These are phyloP conservation scores for Pseudococcus jackbeardsleyi DNA, from an alignment of 2,888 invertebrate species.

Conservation along the genomic window DNA sequence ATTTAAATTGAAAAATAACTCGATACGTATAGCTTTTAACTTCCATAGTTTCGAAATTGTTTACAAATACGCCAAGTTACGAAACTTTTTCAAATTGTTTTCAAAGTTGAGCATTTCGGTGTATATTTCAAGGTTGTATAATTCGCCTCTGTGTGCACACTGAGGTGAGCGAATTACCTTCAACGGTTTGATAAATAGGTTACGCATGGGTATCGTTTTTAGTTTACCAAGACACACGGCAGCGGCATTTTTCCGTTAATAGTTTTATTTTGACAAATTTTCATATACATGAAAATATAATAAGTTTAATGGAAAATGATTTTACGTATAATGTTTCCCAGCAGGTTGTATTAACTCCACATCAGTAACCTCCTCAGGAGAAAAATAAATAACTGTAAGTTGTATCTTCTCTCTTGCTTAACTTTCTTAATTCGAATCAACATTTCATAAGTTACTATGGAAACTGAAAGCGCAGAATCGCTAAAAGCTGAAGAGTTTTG, in stretches of 20 bases:
- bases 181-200: constrained; percentile 34
- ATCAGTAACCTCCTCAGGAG: constrained; percentile 58
- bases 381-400: constrained; percentile 59
- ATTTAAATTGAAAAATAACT: constrained; percentile 53
- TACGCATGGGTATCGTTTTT: constrained; percentile 54
- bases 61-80: constrained; percentile 25
- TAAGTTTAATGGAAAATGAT: constrained; percentile 56
- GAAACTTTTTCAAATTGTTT: constrained; percentile 56
- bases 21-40: constrained; percentile 2
- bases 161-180: constrained; percentile 44
- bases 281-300: constrained; percentile 56
- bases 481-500: constrained; percentile 59
- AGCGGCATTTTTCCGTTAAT: constrained; percentile 18
- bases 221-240: not conserved
- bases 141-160: not conserved
- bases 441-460: constrained; percentile 62
- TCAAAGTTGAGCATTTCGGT: constrained; percentile 35
- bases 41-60: constrained; percentile 48
- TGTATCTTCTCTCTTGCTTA: constrained; percentile 58
- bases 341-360: constrained; percentile 57
- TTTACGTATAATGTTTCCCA: constrained; percentile 56
- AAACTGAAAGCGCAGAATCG: constrained; percentile 64
- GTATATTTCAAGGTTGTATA: constrained; percentile 41
- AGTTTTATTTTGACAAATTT: constrained; percentile 52
- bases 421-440: constrained; percentile 58